Conservation (phyloP, 2,113 vertebrate species). For the Notiomystis cincta region DNA sequence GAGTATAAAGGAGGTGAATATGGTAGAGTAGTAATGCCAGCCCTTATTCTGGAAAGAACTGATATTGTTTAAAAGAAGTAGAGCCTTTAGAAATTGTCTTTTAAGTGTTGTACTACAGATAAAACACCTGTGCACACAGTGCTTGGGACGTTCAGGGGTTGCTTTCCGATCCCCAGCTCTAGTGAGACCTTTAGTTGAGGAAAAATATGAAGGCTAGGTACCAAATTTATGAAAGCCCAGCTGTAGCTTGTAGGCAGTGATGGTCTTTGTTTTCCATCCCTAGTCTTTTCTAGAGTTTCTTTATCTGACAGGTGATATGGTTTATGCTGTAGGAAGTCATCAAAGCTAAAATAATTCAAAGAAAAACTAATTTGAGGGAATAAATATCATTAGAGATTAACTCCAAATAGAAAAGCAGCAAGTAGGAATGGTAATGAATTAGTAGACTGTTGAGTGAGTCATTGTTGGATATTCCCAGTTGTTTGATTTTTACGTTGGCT, state of each 20-base stretch:
- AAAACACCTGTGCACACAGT: background rate
- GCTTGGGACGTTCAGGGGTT: accelerated
- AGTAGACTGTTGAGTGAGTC: background rate
- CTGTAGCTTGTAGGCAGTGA: background rate
- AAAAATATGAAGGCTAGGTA: background rate
- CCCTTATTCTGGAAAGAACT: background rate
- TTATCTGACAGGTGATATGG: background rate
- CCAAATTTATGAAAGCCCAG: background rate
- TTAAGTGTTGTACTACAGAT: background rate
- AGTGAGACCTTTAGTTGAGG: background rate
- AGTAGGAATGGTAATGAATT: background rate
- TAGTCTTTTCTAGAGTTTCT: background rate
- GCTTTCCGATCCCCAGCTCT: background rate
- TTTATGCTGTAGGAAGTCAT: background rate
- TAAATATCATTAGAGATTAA: background rate
- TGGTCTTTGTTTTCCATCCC: background rate
- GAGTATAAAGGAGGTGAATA: background rate
- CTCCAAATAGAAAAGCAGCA: background rate
- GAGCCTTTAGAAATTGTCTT: background rate
- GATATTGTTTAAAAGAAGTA: background rate
- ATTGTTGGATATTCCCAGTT: background rate
- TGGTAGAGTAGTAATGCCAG: background rate
- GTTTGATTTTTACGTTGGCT: background rate
- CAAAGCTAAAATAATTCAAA: background rate
- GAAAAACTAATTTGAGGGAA: background rate